Percentiles rank a stretch among this genome's conserved stretches.
These are phyloP conservation scores for mouse (Mus musculus) DNA, from an alignment of 2,113 vertebrate species.

Conservation along the genomic window DNA sequence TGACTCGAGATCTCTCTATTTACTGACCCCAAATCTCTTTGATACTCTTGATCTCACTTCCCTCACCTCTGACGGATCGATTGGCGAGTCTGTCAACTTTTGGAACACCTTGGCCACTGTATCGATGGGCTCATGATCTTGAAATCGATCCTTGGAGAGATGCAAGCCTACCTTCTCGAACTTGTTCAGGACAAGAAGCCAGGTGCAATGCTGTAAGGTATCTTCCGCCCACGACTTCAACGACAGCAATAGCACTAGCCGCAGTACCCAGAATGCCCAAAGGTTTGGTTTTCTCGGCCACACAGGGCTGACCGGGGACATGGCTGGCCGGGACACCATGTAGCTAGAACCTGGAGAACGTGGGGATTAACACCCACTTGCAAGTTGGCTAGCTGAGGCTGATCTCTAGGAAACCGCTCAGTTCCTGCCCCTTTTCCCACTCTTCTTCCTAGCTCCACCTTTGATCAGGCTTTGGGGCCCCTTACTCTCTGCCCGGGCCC, in stretches of 20 bases:
- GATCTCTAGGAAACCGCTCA: not conserved
- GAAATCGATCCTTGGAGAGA: not conserved
- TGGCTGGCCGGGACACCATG: not conserved
- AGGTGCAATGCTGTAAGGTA: constrained; percentile 30
- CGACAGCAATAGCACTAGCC: not conserved
- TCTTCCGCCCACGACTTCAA: not conserved
- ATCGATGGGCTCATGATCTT: constrained; percentile 35
- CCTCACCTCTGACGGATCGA: constrained; percentile 59
- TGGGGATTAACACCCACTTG: not conserved
- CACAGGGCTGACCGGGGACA: constrained; percentile 22
- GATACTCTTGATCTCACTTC: no score
- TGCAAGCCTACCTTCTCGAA: constrained; percentile 51
- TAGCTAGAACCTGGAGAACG: constrained; percentile 63
- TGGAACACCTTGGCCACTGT: constrained; percentile 14
- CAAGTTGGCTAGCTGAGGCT: not conserved
- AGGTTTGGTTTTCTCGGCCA: constrained; percentile 14
- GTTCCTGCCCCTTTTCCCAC: not conserved
- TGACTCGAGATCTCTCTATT: not conserved
- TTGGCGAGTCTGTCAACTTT: constrained; percentile 18
- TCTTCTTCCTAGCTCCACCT: not conserved
- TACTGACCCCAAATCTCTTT: not conserved
- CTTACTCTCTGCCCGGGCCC: not conserved
- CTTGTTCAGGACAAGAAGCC: constrained; percentile 65
- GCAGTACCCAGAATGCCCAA: constrained; percentile 33
- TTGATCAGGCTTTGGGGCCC: not conserved